Evolutionary conservation across 1,140 invertebrate genomes (phyloP).

Genomic region (Ips typographus): DNA sequence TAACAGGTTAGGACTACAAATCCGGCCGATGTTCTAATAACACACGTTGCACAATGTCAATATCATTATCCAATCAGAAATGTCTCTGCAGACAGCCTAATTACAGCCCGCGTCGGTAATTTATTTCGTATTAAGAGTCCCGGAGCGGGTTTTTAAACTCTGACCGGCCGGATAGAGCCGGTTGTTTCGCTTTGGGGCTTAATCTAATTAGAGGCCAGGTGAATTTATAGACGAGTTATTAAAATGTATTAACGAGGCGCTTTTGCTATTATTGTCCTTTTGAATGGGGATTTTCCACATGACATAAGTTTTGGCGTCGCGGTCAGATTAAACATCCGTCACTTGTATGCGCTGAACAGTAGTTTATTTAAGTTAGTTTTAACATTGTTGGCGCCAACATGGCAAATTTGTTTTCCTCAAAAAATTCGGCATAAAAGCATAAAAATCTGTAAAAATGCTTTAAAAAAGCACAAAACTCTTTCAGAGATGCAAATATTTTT

Average conservation of each 20-base stretch:
- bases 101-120: slow-evolving; percentile 48
- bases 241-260: slow-evolving; percentile 4
- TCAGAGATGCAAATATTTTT: too few relatives aligned
- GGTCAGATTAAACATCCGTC: too few relatives aligned
- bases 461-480: too few relatives aligned
- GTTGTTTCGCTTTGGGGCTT: slow-evolving; percentile 9
- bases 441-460: too few relatives aligned
- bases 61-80: slow-evolving; percentile 53
- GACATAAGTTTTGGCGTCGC: too few relatives aligned
- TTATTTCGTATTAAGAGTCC: slow-evolving; percentile 51
- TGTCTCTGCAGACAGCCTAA: slow-evolving; percentile 52
- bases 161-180: slow-evolving; percentile 1
- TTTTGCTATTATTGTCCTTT: neutral
- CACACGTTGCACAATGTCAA: slow-evolving; percentile 51
- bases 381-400: too few relatives aligned
- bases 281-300: too few relatives aligned
- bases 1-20: slow-evolving; percentile 42
- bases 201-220: slow-evolving; percentile 13
- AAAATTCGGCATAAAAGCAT: too few relatives aligned
- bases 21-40: slow-evolving; percentile 48
- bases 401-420: too few relatives aligned
- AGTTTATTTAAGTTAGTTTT: too few relatives aligned
- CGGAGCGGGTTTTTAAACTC: slow-evolving; percentile 34
- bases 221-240: slow-evolving; percentile 7
- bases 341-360: too few relatives aligned